A percentile compares a stretch with the other conserved stretches of the same genome.
Evolutionary conservation across 2,113 vertebrate genomes (phyloP).

Genomic region (Odontesthes bonariensis): DNA sequence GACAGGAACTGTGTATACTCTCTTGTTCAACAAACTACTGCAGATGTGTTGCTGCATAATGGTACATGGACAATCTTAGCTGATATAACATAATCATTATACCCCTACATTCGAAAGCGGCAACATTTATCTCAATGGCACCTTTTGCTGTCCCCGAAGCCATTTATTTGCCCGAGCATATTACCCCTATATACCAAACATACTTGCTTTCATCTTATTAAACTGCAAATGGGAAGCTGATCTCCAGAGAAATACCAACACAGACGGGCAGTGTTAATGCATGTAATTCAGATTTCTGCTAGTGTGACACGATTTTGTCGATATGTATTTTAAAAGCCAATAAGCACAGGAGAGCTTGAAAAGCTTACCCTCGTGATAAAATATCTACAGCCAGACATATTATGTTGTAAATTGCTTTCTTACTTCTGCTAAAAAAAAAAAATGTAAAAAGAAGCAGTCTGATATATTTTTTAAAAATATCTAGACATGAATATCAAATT

Average conservation of each 20-base stretch:
- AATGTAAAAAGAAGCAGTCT: too few species aligned
- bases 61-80: background rate
- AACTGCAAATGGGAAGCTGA: slow-evolving; percentile 39
- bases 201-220: slow-evolving; percentile 14
- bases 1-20: background rate
- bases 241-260: slow-evolving; percentile 47
- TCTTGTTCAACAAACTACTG: slow-evolving; percentile 5
- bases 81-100: slow-evolving; percentile 28
- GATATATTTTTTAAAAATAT: too few species aligned
- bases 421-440: background rate
- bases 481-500: too few species aligned
- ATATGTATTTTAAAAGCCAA: slow-evolving; percentile 1
- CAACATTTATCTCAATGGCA: slow-evolving; percentile 51
- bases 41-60: slow-evolving; percentile 7
- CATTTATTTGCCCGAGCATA: slow-evolving; percentile 15
- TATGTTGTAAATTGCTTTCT: background rate
- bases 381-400: background rate
- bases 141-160: slow-evolving; percentile 14
- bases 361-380: slow-evolving; percentile 3
- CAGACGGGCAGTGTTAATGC: slow-evolving; percentile 13
- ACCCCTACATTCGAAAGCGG: slow-evolving; percentile 18
- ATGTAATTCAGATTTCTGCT: slow-evolving; percentile 3
- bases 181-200: slow-evolving; percentile 35
- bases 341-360: slow-evolving; percentile 5
- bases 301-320: slow-evolving; percentile 16